A percentile compares a stretch with the other conserved stretches of the same genome.
Conservation (phyloP, 2,113 vertebrate species). For the Bubo blakistoni region DNA sequence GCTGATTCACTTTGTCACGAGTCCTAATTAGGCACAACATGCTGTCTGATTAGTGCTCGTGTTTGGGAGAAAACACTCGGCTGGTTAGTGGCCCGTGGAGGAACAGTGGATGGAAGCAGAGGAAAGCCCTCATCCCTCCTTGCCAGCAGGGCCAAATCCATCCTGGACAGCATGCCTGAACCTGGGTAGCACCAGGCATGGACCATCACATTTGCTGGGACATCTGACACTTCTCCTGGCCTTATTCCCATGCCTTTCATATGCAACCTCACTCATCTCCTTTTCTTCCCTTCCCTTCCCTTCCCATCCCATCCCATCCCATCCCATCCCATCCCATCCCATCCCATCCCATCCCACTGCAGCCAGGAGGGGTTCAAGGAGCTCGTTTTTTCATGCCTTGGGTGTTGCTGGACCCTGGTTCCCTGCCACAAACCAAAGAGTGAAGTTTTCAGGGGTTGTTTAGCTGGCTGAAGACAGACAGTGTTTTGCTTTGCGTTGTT, state of each 20-base stretch:
- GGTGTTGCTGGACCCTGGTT: too few relatives aligned
- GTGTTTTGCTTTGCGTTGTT: not conserved
- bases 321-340: not conserved
- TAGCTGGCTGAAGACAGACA: not conserved
- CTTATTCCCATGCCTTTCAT: not conserved
- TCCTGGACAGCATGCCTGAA: accelerated
- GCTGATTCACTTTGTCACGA: not conserved
- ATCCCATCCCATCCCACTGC: not conserved
- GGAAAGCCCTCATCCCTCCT: not conserved
- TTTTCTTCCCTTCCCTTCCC: not conserved
- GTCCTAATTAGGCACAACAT: not conserved
- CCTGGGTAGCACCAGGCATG: not conserved
- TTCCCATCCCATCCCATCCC: not conserved
- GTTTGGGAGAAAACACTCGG: not conserved
- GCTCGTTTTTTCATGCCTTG: not conserved
- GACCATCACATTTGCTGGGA: not conserved
- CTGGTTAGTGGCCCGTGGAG: not conserved
- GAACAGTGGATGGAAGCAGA: not conserved
- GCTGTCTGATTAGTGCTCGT: not conserved
- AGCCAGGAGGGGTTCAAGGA: not conserved
- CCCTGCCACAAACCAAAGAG: not conserved
- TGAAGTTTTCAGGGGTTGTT: not conserved
- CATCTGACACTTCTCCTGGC: not conserved
- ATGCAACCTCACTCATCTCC: not conserved
- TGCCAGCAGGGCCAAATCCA: not conserved